Evolutionary conservation across 2,113 vertebrate genomes (phyloP), one percentile per base, ranked within the genome.

Genomic region (Cacatua alba): DNA sequence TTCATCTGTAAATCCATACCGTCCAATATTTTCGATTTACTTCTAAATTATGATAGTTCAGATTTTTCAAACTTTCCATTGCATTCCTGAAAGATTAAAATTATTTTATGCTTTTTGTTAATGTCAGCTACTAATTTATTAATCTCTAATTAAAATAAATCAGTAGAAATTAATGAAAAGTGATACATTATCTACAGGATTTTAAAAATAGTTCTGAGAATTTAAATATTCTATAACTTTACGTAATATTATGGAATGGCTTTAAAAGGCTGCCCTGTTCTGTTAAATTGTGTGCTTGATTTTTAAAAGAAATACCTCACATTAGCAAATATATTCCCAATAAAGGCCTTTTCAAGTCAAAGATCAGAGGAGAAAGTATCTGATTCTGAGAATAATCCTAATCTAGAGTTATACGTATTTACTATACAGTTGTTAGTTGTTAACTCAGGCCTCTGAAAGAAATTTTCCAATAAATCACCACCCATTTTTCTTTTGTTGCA

Each of bases 71-170:
- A 53, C 24, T 84, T 67, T 28, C 8, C 13, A 49, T 5, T 71
- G 8, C 3, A 31, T n/a, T 75, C 9, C 7, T 31, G 37, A 80
- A 94, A 93, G 70, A 26, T 1, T 13, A 2, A 13, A 44, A 51
- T 25, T 48, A 44, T 33, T 43, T 71, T 19, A 77, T 31, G 5
- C 0, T 53, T 92, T 70, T 44, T 75, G 84, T 59, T 84, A 75
- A 92, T 95, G 82, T 94, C 17, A 76, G 28, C 8, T 84, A 51
- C 10, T 89, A 75, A 92, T 82, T 68, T 84, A 92, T 89, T 84
- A 96, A 81, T 53, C 6, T 6, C 49, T 92, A 89, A 86, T 86
- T 92, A 69, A 88, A 88, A 86, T 74, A 0, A 86, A 86, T 83
- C 25, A 65, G 29, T 70, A 67, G 41, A 67, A 92, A 81, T 23